A percentile compares a stretch with the other conserved stretches of the same genome.
These are phyloP conservation scores for Hoplias malabaricus DNA, from an alignment of 2,113 vertebrate genomes.

Conservation along the genomic window DNA sequence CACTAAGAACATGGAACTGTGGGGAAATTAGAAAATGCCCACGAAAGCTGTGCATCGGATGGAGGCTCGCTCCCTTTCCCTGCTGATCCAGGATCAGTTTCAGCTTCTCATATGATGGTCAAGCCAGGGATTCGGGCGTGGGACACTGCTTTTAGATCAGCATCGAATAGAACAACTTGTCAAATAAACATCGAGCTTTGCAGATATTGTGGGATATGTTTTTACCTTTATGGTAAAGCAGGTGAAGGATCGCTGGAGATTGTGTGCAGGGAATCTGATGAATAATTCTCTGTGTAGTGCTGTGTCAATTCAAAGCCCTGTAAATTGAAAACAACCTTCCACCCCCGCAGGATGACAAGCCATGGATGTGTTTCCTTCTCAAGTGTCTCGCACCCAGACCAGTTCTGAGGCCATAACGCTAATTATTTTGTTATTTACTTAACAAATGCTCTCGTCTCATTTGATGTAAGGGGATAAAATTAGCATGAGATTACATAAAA, in stretches of 20 bases:
- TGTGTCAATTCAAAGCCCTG: constrained; percentile 1
- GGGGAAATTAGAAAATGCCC: constrained; percentile 54
- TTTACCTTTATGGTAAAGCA: neutral
- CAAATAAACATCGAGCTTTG: neutral
- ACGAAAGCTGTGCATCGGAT: neutral
- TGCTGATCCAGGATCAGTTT: constrained; percentile 20
- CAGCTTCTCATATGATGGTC: neutral
- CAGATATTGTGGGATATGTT: neutral
- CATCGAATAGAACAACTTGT: neutral
- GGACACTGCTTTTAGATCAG: constrained; percentile 20
- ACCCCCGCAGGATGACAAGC: neutral
- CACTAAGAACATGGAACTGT: constrained; percentile 51
- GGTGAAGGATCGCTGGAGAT: neutral
- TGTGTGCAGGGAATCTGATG: neutral
- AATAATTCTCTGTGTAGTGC: neutral
- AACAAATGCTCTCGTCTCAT: neutral
- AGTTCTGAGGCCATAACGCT: neutral
- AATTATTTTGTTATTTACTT: neutral
- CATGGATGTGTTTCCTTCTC: neutral
- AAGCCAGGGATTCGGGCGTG: constrained; percentile 19
- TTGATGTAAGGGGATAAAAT: neutral
- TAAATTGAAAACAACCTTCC: neutral
- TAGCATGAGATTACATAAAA: no score
- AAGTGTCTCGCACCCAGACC: neutral
- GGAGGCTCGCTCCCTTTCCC: neutral